Evolutionary conservation across 2,113 vertebrate genomes (phyloP).

Genomic region (Neogobius melanostomus): DNA sequence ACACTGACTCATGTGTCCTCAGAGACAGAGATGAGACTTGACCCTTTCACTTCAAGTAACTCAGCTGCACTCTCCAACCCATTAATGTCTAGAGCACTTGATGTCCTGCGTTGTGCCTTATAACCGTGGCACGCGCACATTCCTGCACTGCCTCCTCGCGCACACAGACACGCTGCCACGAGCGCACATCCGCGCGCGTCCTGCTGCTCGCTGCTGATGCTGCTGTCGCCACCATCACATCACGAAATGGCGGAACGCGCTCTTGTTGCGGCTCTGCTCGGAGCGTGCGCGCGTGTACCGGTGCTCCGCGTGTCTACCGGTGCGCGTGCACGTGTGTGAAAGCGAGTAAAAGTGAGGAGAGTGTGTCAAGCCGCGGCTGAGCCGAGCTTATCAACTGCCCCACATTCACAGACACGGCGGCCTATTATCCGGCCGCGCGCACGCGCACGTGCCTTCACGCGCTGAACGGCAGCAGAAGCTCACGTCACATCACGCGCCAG

Average conservation of each 20-base stretch:
- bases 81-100: neutral
- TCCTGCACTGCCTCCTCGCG: slow-evolving; percentile 38
- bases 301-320: slow-evolving; percentile 1
- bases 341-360: slow-evolving; percentile 10
- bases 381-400: slow-evolving; percentile 61
- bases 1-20: neutral
- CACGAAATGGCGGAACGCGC: slow-evolving; percentile 75
- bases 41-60: neutral
- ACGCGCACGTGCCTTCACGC: slow-evolving; percentile 29
- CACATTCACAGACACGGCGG: slow-evolving; percentile 49
- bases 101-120: neutral
- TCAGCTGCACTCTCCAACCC: neutral
- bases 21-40: neutral
- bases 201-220: slow-evolving; percentile 32
- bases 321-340: neutral
- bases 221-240: slow-evolving; percentile 62
- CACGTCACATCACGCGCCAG: slow-evolving; percentile 59
- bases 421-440: slow-evolving; percentile 40
- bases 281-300: slow-evolving; percentile 15
- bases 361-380: slow-evolving; percentile 33
- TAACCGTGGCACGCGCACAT: slow-evolving; percentile 39
- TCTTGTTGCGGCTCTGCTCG: slow-evolving; percentile 49
- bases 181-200: slow-evolving; percentile 24
- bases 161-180: slow-evolving; percentile 10
- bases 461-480: slow-evolving; percentile 23